Evolutionary conservation across 1,140 invertebrate species (phyloP).

Genomic region (Ooceraea biroi): DNA sequence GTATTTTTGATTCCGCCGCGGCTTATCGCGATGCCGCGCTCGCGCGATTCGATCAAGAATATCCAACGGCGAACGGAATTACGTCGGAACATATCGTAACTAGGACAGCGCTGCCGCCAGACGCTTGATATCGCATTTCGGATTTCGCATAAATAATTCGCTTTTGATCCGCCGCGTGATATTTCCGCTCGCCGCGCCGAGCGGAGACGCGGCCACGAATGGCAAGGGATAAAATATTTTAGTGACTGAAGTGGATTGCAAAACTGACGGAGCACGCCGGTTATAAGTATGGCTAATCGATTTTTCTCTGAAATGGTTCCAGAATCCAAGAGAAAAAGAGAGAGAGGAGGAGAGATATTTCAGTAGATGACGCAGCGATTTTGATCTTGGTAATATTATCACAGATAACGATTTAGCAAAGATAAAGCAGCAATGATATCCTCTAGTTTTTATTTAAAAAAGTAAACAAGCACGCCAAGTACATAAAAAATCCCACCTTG

Average conservation of each 20-base stretch:
- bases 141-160: constrained; percentile 60
- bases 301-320: constrained; percentile 34
- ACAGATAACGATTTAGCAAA: too few species aligned
- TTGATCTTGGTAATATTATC: too few species aligned
- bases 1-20: too few species aligned
- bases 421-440: too few species aligned
- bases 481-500: too few species aligned
- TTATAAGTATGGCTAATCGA: constrained; percentile 37
- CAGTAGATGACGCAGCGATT: neutral
- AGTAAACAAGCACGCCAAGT: too few species aligned
- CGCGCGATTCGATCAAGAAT: constrained; percentile 41
- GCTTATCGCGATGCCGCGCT: constrained; percentile 1
- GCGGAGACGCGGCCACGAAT: neutral
- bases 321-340: neutral
- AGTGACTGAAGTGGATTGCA: constrained; percentile 26
- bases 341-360: constrained; percentile 26
- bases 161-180: constrained; percentile 4
- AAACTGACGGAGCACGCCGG: constrained; percentile 22
- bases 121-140: constrained; percentile 44
- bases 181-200: neutral
- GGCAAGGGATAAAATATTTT: constrained; percentile 6
- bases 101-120: constrained; percentile 22
- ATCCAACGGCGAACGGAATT: constrained; percentile 43
- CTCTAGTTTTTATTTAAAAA: too few species aligned
- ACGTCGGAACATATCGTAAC: constrained; percentile 42